Evolutionary conservation across 2,797 vertebrate species (phyloP), one percentile per base, ranked within the genome.

Genomic region (Oophaga sylvatica): DNA sequence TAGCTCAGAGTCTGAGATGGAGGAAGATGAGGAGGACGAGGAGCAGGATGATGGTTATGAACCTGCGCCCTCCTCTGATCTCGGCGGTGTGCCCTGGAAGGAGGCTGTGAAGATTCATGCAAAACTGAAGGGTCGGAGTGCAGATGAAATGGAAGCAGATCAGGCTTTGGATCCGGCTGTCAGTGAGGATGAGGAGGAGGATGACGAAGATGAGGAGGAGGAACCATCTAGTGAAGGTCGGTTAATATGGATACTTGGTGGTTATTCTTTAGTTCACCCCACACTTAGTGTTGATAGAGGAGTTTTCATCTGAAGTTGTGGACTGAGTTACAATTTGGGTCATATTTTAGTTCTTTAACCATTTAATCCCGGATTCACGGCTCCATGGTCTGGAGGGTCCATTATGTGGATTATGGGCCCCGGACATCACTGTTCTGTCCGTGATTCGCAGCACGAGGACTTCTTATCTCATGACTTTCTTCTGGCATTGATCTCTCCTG

Each of bases 31-130:
- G 1, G 94, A 96, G 1, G 97, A 97, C 83, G 97, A 97, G 70
- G 93, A 89, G 2, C 93, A 95, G 0, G 94, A 89, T 0, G 94
- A 96, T 0, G 92, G 92, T 22, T 91, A 93, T 5, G 91, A 91
- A 1, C 94, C 92, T 2, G 91, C 93, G 0, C 95, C 91, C 1
- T 85, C 90, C 84, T 98, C 98, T 0, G 97, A 99, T 91, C 94
- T 99, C 65, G 98, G 98, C 0, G 97, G 97, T 0, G 97, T 99
- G 65, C 97, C 98, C 0, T 99, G 98, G 98, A 98, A 97, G 90
- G 97, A 98, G 91, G 98, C 97, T 0, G 97, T 98, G n/a, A 94
- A 97, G 91, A 96, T 98, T 87, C 98, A 99, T 0, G 95, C 96
- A 85, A 96, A 97, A 73, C 93, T 98, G 90, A 96, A 96, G 90